Evolutionary conservation across 2,797 vertebrate species (phyloP).

Genomic region (Onychomys torridus): DNA sequence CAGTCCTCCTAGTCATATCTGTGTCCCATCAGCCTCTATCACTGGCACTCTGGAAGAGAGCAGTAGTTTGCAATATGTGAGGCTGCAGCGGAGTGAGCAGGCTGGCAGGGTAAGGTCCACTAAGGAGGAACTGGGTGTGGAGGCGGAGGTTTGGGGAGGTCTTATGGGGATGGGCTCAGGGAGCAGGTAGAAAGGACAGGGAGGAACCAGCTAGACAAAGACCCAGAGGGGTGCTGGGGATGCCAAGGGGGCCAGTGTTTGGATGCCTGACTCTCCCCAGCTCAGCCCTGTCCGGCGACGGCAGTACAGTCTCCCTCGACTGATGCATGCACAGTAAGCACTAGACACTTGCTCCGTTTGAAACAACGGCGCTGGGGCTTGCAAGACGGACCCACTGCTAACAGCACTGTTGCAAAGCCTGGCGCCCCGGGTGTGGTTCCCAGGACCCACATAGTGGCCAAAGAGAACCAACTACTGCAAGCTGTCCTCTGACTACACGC

Average conservation of each 20-base stretch:
- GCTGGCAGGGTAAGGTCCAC: no score
- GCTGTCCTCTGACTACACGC: neutral
- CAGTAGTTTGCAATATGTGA: neutral
- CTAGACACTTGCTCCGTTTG: neutral
- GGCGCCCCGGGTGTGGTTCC: neutral
- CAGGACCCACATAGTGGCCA: no score
- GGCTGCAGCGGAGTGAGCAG: accelerated
- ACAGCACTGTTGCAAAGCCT: neutral
- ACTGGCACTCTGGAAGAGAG: neutral
- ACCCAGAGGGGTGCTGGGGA: accelerated
- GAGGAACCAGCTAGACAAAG: neutral
- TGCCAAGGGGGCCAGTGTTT: no score
- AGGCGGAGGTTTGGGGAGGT: neutral
- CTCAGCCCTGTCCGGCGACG: neutral
- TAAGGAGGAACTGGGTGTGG: neutral
- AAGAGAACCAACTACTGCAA: neutral
- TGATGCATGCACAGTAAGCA: neutral
- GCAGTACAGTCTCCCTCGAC: neutral
- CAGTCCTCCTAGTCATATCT: neutral
- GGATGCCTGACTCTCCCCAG: neutral
- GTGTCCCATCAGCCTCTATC: neutral
- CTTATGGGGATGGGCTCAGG: neutral
- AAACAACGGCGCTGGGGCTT: neutral
- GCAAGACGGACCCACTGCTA: neutral
- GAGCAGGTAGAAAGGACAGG: neutral